These are phyloP conservation scores for Pissodes strobi DNA, from an alignment of 1,140 invertebrate genomes.

Conservation along the genomic window DNA sequence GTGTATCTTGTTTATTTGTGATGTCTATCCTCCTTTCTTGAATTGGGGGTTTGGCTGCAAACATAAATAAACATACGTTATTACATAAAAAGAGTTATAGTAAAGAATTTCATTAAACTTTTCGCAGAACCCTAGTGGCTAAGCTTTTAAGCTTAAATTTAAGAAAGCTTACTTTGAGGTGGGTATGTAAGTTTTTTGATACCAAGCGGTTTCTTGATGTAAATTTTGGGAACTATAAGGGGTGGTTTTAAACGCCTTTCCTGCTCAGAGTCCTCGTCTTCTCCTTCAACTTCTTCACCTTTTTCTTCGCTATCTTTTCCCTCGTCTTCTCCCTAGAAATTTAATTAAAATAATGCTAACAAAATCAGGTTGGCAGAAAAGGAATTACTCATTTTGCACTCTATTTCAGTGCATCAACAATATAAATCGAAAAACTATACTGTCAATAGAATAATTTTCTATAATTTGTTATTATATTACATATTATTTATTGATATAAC, in stretches of 20 bases:
- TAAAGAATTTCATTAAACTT: not conserved
- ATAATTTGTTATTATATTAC: too few species aligned
- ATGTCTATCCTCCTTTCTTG: too few species aligned
- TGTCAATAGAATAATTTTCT: too few species aligned
- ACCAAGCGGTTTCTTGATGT: constrained; percentile 38
- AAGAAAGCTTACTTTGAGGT: not conserved
- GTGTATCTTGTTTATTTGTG: too few species aligned
- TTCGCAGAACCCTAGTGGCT: too few species aligned
- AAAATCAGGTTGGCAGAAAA: too few species aligned
- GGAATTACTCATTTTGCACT: too few species aligned
- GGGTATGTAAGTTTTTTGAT: constrained; percentile 51
- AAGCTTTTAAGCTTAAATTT: not conserved
- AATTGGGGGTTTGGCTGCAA: not conserved
- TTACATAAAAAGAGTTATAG: not conserved
- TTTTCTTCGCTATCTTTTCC: constrained; percentile 47
- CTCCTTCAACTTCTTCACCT: constrained; percentile 38
- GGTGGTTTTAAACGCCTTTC: constrained; percentile 40
- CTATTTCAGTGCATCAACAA: too few species aligned
- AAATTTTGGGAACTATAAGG: constrained; percentile 40
- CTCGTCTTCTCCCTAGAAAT: constrained; percentile 43
- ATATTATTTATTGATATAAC: too few species aligned
- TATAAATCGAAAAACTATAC: too few species aligned
- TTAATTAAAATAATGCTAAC: too few species aligned
- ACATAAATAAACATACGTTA: not conserved
- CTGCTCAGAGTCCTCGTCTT: constrained; percentile 24